Evolutionary conservation across 2,113 vertebrate species (phyloP), one percentile per base, ranked within the genome.

Genomic region (Poicephalus meyeri): DNA sequence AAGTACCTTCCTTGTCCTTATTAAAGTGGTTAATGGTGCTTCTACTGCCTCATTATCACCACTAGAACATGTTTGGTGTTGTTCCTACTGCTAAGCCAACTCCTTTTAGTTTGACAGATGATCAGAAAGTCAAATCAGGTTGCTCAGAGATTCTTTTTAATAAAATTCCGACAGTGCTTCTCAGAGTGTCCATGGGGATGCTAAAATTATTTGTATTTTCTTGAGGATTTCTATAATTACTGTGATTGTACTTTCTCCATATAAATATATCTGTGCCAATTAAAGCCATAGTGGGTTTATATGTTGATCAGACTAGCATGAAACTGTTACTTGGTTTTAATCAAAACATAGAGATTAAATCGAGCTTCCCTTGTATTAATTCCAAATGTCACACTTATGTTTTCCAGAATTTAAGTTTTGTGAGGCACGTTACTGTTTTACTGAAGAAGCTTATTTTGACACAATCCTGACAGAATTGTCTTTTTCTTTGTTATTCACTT

Each of bases 121-220:
- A 98, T 97, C 96, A 98, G 93, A 97, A 98, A 97, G 97, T 97
- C 97, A 98, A 98, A 97, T 97, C 79, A 96, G 86, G 97, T 93
- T 96, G 93, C 91, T 98, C 92, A 96, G 95, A 97, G 89, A 87
- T 95, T 93, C 94, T 91, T 97, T 91, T 93, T 97, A 97, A 98
- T 97, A 96, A 98, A 98, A 97, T 95, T 97, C 96, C 97, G 89
- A 33, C 29, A 53, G 91, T 91, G 94, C 82, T 97, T 91, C 71
- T 97, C 80, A 89, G 90, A 89, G 94, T 95, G 85, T 86, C 95
- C 81, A 74, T 28, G 53, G 95, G 91, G 96, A 97, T 1, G 28
- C 61, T 72, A 96, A 91, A 93, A 95, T 96, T 96, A 97, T 96
- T 98, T 97, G 76, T 94, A 95, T 95, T 98, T 97, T 86, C 96